Conservation (phyloP, 2,797 vertebrate species). For the Sebastes jordani region DNA sequence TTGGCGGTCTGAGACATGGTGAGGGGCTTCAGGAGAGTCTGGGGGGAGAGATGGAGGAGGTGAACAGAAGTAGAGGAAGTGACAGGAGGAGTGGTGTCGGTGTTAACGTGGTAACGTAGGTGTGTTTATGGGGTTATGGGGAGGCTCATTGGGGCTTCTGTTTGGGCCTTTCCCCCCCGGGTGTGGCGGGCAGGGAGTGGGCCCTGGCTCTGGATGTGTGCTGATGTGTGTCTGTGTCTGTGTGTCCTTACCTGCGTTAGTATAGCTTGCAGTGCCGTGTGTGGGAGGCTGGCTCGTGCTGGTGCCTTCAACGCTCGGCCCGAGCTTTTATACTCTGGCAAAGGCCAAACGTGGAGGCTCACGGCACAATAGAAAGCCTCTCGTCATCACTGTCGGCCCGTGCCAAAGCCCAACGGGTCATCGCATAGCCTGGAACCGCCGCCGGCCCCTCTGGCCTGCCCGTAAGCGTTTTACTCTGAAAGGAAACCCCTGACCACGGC, state of each 20-base stretch:
- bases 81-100: not conserved
- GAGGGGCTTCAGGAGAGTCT: constrained; percentile 80
- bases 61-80: constrained; percentile 33
- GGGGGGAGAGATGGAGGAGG: constrained; percentile 24
- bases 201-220: constrained; percentile 27
- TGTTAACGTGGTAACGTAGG: not conserved
- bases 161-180: constrained; percentile 21
- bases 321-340: constrained; percentile 94
- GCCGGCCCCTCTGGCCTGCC: constrained; percentile 75
- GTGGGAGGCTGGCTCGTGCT: constrained; percentile 81
- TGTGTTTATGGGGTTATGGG: constrained; percentile 17
- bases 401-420: constrained; percentile 82
- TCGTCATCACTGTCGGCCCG: constrained; percentile 86
- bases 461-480: constrained; percentile 89
- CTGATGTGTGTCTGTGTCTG: constrained; percentile 45
- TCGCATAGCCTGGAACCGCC: constrained; percentile 78
- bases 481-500: constrained; percentile 83
- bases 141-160: constrained; percentile 49
- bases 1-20: constrained; percentile 91
- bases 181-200: constrained; percentile 29
- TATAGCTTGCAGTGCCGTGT: constrained; percentile 82
- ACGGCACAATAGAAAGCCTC: constrained; percentile 87
- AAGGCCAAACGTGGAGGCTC: constrained; percentile 79
- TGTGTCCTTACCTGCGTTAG: constrained; percentile 90
- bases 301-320: constrained; percentile 61